Conservation (phyloP, 2,113 vertebrate genomes). For the Campylomormyrus tamandua region DNA sequence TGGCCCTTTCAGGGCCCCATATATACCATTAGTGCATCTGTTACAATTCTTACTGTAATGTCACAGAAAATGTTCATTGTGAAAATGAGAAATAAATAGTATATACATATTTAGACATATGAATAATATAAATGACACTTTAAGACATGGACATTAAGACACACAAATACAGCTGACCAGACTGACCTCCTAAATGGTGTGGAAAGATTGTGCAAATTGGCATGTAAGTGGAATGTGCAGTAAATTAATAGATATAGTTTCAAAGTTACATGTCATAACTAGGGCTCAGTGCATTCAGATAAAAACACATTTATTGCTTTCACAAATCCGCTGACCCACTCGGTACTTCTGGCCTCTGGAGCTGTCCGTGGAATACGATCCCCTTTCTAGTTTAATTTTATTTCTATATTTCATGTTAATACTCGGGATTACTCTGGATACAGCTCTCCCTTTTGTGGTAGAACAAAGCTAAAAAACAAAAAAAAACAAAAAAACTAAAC, state of each 20-base stretch:
- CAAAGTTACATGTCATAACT: neutral
- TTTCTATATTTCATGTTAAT: neutral
- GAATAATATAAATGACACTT: neutral
- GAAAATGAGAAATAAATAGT: neutral
- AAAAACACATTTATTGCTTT: neutral
- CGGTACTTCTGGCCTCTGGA: neutral
- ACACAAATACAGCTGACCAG: neutral
- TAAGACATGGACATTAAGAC: neutral
- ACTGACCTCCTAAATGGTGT: neutral
- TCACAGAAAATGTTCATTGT: neutral
- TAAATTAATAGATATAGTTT: neutral
- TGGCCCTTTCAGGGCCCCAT: neutral
- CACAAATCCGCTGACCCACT: neutral
- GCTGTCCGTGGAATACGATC: neutral
- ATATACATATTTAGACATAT: neutral
- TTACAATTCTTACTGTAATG: neutral
- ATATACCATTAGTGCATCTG: neutral
- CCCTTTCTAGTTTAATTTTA: neutral
- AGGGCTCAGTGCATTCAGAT: neutral
- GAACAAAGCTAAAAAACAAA: neutral
- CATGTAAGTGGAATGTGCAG: neutral
- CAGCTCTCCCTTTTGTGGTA: neutral
- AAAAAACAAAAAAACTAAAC: neutral
- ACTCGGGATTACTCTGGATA: neutral
- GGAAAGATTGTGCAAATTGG: neutral